Conservation (phyloP, 2,888 invertebrate species). For the Helicoverpa assulta region DNA sequence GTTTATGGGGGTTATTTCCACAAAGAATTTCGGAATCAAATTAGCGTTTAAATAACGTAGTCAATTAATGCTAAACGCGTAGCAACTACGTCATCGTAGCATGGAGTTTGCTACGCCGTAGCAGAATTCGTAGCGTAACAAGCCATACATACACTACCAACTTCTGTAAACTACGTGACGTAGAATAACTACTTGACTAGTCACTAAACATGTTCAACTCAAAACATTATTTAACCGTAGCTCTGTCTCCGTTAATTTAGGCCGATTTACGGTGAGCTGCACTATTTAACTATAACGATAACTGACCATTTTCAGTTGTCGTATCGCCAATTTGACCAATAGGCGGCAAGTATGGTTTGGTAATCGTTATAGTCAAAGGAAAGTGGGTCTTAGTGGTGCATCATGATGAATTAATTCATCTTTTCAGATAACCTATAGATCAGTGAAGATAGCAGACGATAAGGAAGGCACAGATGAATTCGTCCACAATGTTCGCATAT, state of each 20-base stretch:
- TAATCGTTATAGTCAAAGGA: too few species aligned
- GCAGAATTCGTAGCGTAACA: constrained; percentile 19
- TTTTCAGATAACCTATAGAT: constrained; percentile 83
- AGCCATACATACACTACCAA: background rate
- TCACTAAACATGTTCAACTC: too few species aligned
- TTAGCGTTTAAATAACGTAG: background rate
- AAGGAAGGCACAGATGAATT: constrained; percentile 84
- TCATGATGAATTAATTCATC: background rate
- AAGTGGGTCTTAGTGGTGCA: too few species aligned
- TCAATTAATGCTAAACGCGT: background rate
- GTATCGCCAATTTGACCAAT: too few species aligned
- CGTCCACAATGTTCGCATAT: constrained; percentile 80
- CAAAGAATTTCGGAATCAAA: background rate
- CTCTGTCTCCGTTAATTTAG: too few species aligned
- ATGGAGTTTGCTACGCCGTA: constrained; percentile 27
- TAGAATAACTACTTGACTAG: too few species aligned
- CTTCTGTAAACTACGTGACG: background rate
- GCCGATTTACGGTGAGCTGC: too few species aligned
- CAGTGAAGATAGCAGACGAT: constrained; percentile 80
- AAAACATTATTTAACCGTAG: too few species aligned
- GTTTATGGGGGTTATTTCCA: background rate
- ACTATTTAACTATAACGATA: too few species aligned
- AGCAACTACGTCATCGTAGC: background rate
- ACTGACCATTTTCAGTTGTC: too few species aligned
- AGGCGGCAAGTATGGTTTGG: too few species aligned